phyloP scores from a whole-genome alignment of 2,113 vertebrate genomes.

The Piliocolobus tephrosceles region DNA sequence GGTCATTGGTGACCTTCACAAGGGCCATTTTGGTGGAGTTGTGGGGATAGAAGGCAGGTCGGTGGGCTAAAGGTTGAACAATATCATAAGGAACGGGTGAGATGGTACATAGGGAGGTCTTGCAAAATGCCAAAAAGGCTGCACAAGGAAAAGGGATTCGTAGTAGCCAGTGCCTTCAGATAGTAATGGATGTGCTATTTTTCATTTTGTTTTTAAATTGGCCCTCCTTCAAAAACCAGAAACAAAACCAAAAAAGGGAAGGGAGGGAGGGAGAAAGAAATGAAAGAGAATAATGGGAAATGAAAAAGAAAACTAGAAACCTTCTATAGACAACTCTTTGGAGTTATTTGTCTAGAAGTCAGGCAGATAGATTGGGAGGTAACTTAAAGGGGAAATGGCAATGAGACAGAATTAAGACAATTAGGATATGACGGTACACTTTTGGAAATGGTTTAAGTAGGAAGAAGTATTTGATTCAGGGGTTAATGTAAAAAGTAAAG shows the following conservation, averaged over 20 bases:
- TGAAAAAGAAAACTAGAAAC: background rate
- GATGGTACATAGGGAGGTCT: background rate
- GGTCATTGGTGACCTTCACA: background rate
- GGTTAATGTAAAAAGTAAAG: background rate
- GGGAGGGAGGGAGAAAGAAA: background rate
- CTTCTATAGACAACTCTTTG: background rate
- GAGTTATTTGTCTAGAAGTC: background rate
- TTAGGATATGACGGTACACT: background rate
- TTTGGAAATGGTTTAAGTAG: background rate
- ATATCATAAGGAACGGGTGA: background rate
- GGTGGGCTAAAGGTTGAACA: background rate
- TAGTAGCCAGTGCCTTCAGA: background rate
- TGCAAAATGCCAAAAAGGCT: background rate
- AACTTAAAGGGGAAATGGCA: background rate
- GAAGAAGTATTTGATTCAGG: background rate
- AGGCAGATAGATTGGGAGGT: background rate
- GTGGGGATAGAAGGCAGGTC: background rate
- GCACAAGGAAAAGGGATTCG: background rate
- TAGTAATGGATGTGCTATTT: background rate
- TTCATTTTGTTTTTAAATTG: constrained; percentile 12
- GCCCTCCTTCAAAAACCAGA: background rate
- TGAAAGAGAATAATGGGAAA: background rate
- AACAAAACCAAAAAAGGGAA: background rate
- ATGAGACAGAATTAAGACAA: background rate
- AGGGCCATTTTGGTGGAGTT: background rate